Base-by-base conservation (phyloP, 2,113 vertebrate genomes). In the Nansenia antarctica region DNA sequence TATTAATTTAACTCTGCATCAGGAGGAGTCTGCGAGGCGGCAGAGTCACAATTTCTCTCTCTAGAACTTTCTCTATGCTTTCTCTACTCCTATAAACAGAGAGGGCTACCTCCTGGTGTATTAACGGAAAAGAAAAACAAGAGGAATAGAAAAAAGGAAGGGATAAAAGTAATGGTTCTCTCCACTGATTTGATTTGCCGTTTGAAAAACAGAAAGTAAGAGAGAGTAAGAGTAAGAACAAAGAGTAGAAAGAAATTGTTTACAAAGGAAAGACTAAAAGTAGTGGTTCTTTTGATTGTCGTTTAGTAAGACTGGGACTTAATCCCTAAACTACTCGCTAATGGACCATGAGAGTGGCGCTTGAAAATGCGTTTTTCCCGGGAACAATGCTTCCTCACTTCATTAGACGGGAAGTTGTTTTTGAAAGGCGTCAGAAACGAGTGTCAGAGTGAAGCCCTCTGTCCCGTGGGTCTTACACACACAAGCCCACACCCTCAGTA, bases 1-100 rank as follows among this genome's bases (percentile, higher is more conserved):
- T 85, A 90, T 87, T 89, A 85, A 88, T 89, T 86, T 85, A 73
- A 88, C 76, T 83, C 82, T 65, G 80, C 75, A 83, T 85, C 76
- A 57, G 81, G 76, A 82, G 67, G 69, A 71, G 84, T 59, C 77
- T 75, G 76, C 65, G 67, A 71, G 72, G 42, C 60, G 8, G 32
- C 69, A 26, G 72, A 77, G 69, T 77, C 65, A 49, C 53, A 79
- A 81, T 82, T 72, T 84, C 77, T 65, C 72, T 83, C 79, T 52
- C 32, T 39, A 29, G 57, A 81, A 78, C 72, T 83, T 81, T 72
- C 78, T 72, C 39, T 57, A 57, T 39, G 52, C 42, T 70, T 30
- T 26, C 27, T 62, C 22, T 70, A 57, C 74, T n/a, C n/a, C n/a
- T n/a, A n/a, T n/a, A n/a, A n/a, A n/a, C n/a, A n/a, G n/a, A n/a